phyloP scores from a whole-genome alignment of 2,797 vertebrate genomes.

The Sebastes itinus region DNA sequence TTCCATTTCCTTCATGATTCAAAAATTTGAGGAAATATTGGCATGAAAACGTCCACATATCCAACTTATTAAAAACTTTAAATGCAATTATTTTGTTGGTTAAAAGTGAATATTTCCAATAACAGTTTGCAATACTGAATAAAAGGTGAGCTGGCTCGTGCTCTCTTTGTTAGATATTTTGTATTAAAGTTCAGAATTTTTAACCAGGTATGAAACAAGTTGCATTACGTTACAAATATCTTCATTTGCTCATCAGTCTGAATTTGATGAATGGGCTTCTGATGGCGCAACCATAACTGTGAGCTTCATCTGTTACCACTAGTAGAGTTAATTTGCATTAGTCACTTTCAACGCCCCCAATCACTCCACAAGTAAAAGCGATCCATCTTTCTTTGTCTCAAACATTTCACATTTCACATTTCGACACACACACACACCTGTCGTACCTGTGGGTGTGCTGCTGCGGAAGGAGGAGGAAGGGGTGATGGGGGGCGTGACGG shows the following conservation, averaged over 20 bases:
- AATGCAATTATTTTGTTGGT: background rate
- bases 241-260: background rate
- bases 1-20: slow-evolving; percentile 21
- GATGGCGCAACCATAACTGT: background rate
- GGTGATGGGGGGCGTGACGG: slow-evolving; percentile 98
- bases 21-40: background rate
- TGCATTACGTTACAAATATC: slow-evolving; percentile 24
- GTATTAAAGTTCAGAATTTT: no score
- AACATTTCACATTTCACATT: background rate
- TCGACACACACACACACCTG: slow-evolving; percentile 51
- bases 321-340: background rate
- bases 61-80: background rate
- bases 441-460: slow-evolving; percentile 96
- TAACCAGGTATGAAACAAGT: slow-evolving; percentile 6
- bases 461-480: slow-evolving; percentile 98
- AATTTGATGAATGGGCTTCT: slow-evolving; percentile 13
- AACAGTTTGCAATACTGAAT: background rate
- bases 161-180: background rate
- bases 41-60: background rate
- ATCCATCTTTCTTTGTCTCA: slow-evolving; percentile 25
- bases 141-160: background rate
- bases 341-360: slow-evolving; percentile 14
- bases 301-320: background rate
- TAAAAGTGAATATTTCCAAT: background rate
- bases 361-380: slow-evolving; percentile 10